Evolutionary conservation across 2,797 vertebrate genomes (phyloP).

Genomic region (Microhierax caerulescens): DNA sequence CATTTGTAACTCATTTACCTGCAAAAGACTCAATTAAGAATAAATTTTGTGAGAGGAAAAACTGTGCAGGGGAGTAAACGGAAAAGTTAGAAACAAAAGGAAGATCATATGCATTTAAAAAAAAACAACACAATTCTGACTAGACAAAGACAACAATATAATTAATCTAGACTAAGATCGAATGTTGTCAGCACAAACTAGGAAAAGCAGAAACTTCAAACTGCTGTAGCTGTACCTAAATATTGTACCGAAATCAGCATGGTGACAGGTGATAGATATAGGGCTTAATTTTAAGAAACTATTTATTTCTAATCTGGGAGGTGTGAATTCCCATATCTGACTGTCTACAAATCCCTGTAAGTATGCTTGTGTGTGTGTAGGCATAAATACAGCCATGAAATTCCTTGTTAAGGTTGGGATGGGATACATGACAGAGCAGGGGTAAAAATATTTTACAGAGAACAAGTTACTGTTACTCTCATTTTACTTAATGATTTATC

Average conservation of each 20-base stretch:
- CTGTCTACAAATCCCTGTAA: neutral
- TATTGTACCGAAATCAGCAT: neutral
- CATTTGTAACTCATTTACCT: neutral
- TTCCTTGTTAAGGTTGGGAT: neutral
- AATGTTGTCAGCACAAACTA: neutral
- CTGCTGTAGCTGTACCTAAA: neutral
- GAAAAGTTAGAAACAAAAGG: neutral
- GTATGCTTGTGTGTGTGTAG: neutral
- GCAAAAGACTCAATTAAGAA: neutral
- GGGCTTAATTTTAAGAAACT: neutral
- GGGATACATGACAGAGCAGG: neutral
- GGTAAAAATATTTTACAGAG: neutral
- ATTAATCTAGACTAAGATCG: neutral
- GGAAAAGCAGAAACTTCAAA: neutral
- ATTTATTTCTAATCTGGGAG: neutral
- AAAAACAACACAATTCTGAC: neutral
- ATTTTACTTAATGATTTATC: neutral
- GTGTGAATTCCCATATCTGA: neutral
- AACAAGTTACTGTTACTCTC: neutral
- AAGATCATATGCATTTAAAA: neutral
- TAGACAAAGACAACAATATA: neutral
- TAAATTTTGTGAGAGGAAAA: neutral
- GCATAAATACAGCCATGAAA: neutral
- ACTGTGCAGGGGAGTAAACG: neutral
- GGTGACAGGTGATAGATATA: neutral